Conservation (phyloP, 2,797 vertebrate species). For the Rallus crepitans region DNA sequence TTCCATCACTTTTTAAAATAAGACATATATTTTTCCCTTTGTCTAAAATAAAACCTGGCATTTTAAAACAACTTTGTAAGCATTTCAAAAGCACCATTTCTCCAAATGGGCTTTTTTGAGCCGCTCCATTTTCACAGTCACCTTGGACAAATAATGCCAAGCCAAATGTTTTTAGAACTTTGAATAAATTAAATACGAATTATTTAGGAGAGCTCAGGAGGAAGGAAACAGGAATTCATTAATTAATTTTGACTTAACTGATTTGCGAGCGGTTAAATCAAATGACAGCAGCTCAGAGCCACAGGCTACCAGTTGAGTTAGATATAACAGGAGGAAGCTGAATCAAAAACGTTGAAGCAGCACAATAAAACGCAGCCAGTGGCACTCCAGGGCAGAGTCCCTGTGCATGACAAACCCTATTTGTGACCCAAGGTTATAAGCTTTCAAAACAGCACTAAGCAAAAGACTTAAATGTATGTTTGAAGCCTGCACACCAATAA, state of each 20-base stretch:
- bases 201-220: constrained; percentile 40
- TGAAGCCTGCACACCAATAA: neutral
- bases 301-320: constrained; percentile 40
- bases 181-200: constrained; percentile 52
- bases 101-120: neutral
- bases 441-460: neutral
- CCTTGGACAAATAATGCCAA: constrained; percentile 49
- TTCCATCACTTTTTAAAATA: neutral
- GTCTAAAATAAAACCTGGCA: neutral
- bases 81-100: neutral
- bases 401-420: neutral
- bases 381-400: neutral
- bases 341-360: neutral
- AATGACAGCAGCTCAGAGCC: constrained; percentile 58
- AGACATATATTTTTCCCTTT: neutral
- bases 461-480: neutral
- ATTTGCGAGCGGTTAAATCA: constrained; percentile 59
- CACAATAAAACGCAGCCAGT: constrained; percentile 29
- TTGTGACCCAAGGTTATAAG: neutral
- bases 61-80: neutral
- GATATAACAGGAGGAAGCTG: neutral
- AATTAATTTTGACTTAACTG: constrained; percentile 67
- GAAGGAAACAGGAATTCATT: constrained; percentile 40
- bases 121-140: constrained; percentile 12
- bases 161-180: constrained; percentile 25